These are phyloP conservation scores for Metridium senile DNA, from an alignment of 92 coral and sea anemone species.

Conservation along the genomic window DNA sequence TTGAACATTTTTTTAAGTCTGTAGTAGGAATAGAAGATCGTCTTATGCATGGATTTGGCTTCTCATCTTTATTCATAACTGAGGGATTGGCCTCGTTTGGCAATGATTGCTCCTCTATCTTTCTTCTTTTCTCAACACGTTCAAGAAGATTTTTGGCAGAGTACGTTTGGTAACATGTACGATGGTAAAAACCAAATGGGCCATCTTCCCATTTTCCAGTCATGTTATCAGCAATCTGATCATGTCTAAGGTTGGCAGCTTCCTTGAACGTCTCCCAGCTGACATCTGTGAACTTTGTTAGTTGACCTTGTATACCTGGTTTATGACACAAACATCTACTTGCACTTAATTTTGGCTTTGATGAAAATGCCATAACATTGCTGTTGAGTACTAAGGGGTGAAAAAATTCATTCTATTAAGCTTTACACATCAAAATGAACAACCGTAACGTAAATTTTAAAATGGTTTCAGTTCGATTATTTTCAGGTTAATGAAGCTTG, in stretches of 20 bases:
- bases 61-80: constrained; percentile 7
- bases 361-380: too few relatives aligned
- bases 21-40: constrained; percentile 32
- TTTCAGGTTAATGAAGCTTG: too few relatives aligned
- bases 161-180: constrained; percentile 49
- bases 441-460: too few relatives aligned
- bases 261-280: constrained; percentile 50
- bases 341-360: too few relatives aligned
- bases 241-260: constrained; percentile 32
- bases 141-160: constrained; percentile 44
- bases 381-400: too few relatives aligned
- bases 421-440: too few relatives aligned
- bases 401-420: too few relatives aligned
- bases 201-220: constrained; percentile 48
- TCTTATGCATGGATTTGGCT: constrained; percentile 19
- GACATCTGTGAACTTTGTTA: constrained; percentile 39
- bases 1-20: constrained; percentile 37
- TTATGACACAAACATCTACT: constrained; percentile 46
- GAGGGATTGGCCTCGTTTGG: not conserved
- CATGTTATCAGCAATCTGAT: constrained; percentile 42
- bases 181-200: constrained; percentile 54
- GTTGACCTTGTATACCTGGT: constrained; percentile 42
- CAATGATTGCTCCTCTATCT: constrained; percentile 16
- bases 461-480: too few relatives aligned
- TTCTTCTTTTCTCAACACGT: constrained; percentile 33